Evolutionary conservation across 2,797 vertebrate genomes (phyloP), one percentile per base, ranked within the genome.

Genomic region (Knipowitschia caucasica): DNA sequence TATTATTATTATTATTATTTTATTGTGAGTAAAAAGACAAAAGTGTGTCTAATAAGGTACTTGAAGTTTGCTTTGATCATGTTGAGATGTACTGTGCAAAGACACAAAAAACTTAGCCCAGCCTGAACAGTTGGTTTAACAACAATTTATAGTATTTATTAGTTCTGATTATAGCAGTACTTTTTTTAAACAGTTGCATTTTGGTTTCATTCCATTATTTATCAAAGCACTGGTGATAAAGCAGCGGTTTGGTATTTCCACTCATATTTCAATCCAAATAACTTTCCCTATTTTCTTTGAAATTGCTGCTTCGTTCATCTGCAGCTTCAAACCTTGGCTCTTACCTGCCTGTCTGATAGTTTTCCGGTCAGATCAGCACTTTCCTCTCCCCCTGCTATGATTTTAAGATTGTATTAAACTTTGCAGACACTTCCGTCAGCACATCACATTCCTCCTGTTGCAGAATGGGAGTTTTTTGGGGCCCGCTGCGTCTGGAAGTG

Each of bases 351-450:
- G 31, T 44, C 34, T 47, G 33, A 29, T 24, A 47, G 42, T 65
- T 76, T 79, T 80, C 67, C 61, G 66, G 1, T 46, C 52, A 70
- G 46, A 38, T 69, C 30, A 34, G 53, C 55, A 71, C 49, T 43
- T 78, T 80, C 33, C 52, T 33, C 40, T 57, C 56, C 59, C 59
- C 62, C 60, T 25, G 1, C 40, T 27, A n/a, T 62, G 59, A 67
- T 17, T 62, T 39, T 77, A 62, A 75, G 29, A 43, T 38, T 27
- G 27, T 30, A 62, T 77, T 65, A 66, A 83, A 59, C 50, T 67
- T 33, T 55, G 50, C 14, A 73, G 71, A 77, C 56, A 49, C 59
- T 50, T 45, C 45, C 47, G 72, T 77, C 80, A 80, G 73, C 72
- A 73, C 44, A 58, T 59, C 61, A 15, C 45, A 40, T 33, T 23